phyloP scores from a whole-genome alignment of 2,888 invertebrate species.

The Gortyna flavago region DNA sequence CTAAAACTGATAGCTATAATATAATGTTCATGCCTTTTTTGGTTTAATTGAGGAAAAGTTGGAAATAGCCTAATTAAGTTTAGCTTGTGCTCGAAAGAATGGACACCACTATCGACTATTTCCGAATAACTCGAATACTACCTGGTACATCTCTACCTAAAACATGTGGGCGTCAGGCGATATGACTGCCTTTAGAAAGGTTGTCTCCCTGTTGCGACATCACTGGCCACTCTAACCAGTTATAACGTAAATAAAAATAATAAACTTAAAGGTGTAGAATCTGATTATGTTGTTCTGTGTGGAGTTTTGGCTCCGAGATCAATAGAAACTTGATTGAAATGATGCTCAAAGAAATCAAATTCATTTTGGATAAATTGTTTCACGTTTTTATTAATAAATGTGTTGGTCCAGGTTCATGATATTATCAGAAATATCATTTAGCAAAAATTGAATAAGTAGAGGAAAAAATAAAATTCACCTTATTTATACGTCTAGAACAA shows the following conservation, averaged over 20 bases:
- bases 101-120: conserved; percentile 6
- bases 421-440: not conserved
- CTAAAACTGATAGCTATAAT: not conserved
- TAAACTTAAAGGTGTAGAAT: conserved; percentile 62
- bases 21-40: not conserved
- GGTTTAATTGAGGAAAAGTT: not conserved
- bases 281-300: conserved; percentile 59
- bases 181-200: conserved; percentile 76
- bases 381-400: not conserved
- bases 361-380: conserved; percentile 9
- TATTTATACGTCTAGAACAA: conserved; percentile 38
- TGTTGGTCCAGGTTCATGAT: too few relatives aligned
- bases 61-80: not conserved
- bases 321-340: conserved; percentile 36
- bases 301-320: conserved; percentile 34
- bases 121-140: conserved; percentile 27
- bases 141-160: conserved; percentile 68
- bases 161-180: conserved; percentile 80
- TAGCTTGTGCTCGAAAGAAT: not conserved
- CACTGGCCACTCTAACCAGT: conserved; percentile 63
- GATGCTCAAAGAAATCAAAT: conserved; percentile 5
- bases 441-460: not conserved
- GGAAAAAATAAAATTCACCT: conserved; percentile 14
- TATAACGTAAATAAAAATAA: conserved; percentile 66
- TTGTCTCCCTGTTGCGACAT: conserved; percentile 82